Percentiles rank a stretch among this genome's conserved stretches.
Evolutionary conservation across 2,113 vertebrate genomes (phyloP).

Genomic region (Oryzias javanicus): DNA sequence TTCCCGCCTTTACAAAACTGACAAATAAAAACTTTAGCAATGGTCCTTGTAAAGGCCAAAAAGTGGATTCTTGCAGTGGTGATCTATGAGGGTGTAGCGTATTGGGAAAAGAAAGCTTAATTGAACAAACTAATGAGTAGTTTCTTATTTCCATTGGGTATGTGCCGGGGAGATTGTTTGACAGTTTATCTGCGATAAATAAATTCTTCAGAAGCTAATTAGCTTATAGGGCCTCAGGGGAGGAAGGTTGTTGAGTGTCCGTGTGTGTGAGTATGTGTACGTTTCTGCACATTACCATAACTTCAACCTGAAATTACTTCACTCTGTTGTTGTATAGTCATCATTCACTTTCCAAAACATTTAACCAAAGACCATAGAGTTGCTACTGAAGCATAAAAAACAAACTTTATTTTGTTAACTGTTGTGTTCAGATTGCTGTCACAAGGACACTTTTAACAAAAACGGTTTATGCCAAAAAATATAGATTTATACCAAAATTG

Average conservation of each 20-base stretch:
- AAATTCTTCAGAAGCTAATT: constrained; percentile 81
- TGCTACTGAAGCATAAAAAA: constrained; percentile 17
- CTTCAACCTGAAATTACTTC: constrained; percentile 50
- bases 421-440: too few species aligned
- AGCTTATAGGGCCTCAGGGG: constrained; percentile 65
- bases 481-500: too few species aligned
- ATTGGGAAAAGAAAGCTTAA: constrained; percentile 76
- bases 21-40: constrained; percentile 18
- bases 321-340: constrained; percentile 38
- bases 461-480: too few species aligned
- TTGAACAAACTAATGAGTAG: constrained; percentile 81
- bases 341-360: neutral
- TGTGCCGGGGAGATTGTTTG: constrained; percentile 78
- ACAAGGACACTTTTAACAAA: too few species aligned
- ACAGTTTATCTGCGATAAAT: constrained; percentile 84
- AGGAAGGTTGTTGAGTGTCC: constrained; percentile 68
- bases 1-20: constrained; percentile 11
- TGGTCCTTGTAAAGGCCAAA: constrained; percentile 52
- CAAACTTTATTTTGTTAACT: neutral
- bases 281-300: constrained; percentile 52
- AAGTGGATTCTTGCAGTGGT: constrained; percentile 43
- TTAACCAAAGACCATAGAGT: constrained; percentile 24
- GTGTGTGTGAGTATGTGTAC: constrained; percentile 42
- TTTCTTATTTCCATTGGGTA: constrained; percentile 75
- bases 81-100: constrained; percentile 48